Conservation (phyloP, 2,113 vertebrate species). For the Anolis carolinensis region DNA sequence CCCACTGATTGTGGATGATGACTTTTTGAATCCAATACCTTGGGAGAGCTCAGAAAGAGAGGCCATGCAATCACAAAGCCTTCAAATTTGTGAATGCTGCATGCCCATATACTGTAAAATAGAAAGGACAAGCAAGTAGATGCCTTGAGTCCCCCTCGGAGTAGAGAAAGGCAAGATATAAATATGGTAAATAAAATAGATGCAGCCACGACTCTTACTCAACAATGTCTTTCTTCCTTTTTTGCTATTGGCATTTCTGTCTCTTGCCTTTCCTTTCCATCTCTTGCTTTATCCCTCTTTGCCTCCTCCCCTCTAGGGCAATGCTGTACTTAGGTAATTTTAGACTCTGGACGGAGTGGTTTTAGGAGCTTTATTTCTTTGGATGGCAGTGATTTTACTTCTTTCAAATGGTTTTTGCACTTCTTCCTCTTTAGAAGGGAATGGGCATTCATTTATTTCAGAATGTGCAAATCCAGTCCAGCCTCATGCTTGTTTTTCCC, state of each 20-base stretch:
- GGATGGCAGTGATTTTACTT: not conserved
- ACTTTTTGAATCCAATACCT: not conserved
- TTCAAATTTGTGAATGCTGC: not conserved
- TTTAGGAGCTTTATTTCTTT: not conserved
- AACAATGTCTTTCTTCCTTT: not conserved
- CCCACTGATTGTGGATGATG: not conserved
- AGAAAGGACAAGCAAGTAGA: not conserved
- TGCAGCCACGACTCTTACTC: not conserved
- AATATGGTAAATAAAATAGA: too few species aligned
- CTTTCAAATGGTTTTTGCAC: not conserved
- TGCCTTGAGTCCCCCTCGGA: too few species aligned
- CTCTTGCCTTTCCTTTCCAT: not conserved
- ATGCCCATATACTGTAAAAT: not conserved
- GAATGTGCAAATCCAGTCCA: not conserved
- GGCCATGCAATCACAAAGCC: not conserved
- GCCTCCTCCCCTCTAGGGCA: not conserved
- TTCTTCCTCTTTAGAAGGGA: not conserved
- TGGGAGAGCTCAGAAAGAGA: not conserved
- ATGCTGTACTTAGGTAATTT: not conserved
- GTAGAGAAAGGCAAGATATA: too few species aligned
- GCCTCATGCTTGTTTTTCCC: too few species aligned
- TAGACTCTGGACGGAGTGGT: not conserved
- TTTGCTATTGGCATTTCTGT: not conserved
- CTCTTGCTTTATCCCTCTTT: not conserved
- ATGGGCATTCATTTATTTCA: not conserved